Base-by-base conservation (phyloP, 23 tunicate species). In the Aplidium turbinatum region DNA sequence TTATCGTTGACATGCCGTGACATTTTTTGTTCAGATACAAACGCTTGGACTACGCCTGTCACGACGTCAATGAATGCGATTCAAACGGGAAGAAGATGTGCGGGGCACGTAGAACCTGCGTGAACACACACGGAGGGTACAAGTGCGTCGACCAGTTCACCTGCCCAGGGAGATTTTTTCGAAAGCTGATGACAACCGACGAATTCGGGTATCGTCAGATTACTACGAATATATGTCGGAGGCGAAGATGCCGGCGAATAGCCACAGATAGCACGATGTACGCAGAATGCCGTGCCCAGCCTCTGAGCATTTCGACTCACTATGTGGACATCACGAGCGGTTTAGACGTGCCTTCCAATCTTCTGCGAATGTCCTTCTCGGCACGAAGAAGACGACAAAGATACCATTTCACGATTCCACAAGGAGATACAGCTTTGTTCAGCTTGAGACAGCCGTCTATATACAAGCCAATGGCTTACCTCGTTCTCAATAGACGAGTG, bases 41-140 rank as follows among this genome's bases (percentile, higher is more conserved):
- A 33, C 63, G 65, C 39, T 33, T 74, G 1, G 91, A 79, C 33
- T 91, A 63, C 74, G 72, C 90, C 3, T 91, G 97, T 57, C 73
- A 77, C 31, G 97, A 91, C 86, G 79, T 73, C 50, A 91, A 91
- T 36, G 97, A 91, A 79, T 91, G 97, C 46, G 94, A 87, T 50
- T 4, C 9, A 23, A 26, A 57, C 29, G 61, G 47, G 7, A 25
- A 24, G 53, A 24, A 68, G 2, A 52, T 48, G 33, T 90, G 97
- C 60, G 63, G 70, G n/a, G 45, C 27, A 4, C 32, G 36, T 53
- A 70, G 64, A n/a, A 78, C 77, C 22, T 90, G 97, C 42, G 89
- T 90, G 27, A 90, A 90, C 66, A 90, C 97, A 6, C 73, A 60
- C 25, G 97, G 97, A 13, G 85, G 90, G 23, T 51, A 70, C 45